Evolutionary conservation across 1,140 invertebrate species (phyloP), one percentile per base, ranked within the genome.

Genomic region (Metaphire vulgaris): DNA sequence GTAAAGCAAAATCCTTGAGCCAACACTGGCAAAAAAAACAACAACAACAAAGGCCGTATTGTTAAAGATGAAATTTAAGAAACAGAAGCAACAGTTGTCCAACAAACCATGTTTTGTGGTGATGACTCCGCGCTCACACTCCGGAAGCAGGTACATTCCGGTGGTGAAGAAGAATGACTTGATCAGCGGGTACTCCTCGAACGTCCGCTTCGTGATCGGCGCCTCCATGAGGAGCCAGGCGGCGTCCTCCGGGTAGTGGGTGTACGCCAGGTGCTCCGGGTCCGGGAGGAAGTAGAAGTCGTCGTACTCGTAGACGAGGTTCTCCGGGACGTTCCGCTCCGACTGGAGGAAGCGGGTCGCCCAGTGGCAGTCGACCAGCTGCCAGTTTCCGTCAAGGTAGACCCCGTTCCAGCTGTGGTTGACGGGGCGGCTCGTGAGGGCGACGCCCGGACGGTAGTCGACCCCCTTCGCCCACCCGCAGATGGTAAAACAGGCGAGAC

Each of bases 401-500:
- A 86, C 81, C 1, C 82, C 85, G 79, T 87, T 87, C 86, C 86
- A 87, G 80, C 85, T 85, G 80, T 87, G 86, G 80, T 87, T 87
- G 80, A 84, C 83, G 30, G 84, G 82, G n/a, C 79, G 82, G 29
- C 82, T 82, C 69, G 82, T 83, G 70, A 87, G 85, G 33, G 82
- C 81, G 77, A 84, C 66, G 28, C 83, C 96, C 0, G 96, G 96
- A 81, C 96, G 94, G 85, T 98, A 98, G 75, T 97, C 96, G 1
- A 97, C 94, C 69, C 95, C 97, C 86, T 99, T 99, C 73, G 95
- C 97, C 87, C 97, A 98, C n/a, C 97, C 97, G 86, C 97, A 98
- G 83, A 99, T 96, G 6, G 99, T 97, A 12, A 98, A 95, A 87
- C 96, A 99, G 84, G 98, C 95, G 26, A 99, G 88, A 79, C 96